A percentile compares a stretch with the other conserved stretches of the same genome.
Conservation (phyloP, 2,797 vertebrate species). For the Buceros bicornis region DNA sequence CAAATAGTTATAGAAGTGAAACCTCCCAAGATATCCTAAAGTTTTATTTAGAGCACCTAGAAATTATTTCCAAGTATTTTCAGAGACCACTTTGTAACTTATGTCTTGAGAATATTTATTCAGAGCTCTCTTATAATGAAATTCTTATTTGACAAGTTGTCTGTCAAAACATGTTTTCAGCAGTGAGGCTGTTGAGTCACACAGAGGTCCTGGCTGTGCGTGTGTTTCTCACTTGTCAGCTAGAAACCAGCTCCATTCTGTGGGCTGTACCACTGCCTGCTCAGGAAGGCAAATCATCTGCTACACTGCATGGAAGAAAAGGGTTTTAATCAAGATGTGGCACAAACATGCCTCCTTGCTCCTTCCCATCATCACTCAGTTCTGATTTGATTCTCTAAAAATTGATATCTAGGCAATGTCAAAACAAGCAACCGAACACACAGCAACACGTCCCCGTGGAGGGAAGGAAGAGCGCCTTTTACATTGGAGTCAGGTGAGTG, state of each 20-base stretch:
- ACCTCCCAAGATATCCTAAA: not conserved
- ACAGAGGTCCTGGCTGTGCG: not conserved
- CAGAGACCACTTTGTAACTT: not conserved
- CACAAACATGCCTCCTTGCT: not conserved
- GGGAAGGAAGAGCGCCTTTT: not conserved
- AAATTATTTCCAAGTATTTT: not conserved
- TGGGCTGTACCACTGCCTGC: not conserved
- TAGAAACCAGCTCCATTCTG: not conserved
- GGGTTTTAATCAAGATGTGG: not conserved
- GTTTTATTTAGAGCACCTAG: not conserved
- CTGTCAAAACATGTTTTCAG: not conserved
- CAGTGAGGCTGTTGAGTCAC: not conserved
- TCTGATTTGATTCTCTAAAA: conserved; percentile 14
- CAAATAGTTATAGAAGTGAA: not conserved
- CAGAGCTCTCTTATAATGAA: not conserved
- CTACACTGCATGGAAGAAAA: not conserved
- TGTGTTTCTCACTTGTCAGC: not conserved
- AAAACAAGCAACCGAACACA: conserved; percentile 3
- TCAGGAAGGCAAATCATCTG: not conserved
- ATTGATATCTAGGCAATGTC: not conserved
- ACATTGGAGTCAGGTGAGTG: not conserved
- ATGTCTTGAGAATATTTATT: not conserved
- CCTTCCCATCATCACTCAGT: not conserved
- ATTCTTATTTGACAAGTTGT: not conserved
- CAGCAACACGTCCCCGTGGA: not conserved